phyloP scores from a whole-genome alignment of 2,888 invertebrate genomes.

The Hartigia nigra region DNA sequence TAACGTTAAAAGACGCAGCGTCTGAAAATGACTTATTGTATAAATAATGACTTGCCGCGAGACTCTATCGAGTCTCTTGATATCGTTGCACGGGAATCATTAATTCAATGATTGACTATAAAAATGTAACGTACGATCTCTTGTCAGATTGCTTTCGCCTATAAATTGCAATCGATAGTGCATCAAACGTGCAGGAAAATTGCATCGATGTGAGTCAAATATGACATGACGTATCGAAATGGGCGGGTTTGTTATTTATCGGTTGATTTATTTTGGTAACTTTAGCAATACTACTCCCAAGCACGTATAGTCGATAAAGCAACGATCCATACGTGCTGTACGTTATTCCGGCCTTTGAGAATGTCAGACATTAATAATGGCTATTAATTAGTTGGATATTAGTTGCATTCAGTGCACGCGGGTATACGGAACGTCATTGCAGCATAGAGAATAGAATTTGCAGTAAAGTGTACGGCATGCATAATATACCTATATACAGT shows the following conservation, averaged over 20 bases:
- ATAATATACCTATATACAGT: not conserved
- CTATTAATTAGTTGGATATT: not conserved
- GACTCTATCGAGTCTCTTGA: no score
- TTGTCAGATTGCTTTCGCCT: not conserved
- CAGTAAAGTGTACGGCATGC: not conserved
- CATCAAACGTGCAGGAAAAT: not conserved
- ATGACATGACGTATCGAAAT: not conserved
- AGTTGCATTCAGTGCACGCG: slow-evolving; percentile 1
- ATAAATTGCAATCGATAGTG: not conserved
- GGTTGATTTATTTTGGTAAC: not conserved
- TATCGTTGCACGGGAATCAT: not conserved
- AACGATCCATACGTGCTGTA: not conserved
- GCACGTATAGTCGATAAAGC: not conserved
- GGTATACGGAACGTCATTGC: not conserved
- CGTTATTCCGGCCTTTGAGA: not conserved
- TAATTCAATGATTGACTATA: not conserved
- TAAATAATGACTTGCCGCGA: no score
- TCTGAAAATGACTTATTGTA: not conserved
- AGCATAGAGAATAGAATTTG: not conserved
- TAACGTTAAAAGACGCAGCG: not conserved
- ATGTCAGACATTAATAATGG: not conserved
- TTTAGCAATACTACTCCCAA: not conserved
- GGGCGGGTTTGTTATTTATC: not conserved
- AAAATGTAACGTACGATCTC: not conserved
- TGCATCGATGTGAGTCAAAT: not conserved